Evolutionary conservation across 2,888 invertebrate genomes (phyloP), one percentile per base, ranked within the genome.

Genomic region (Melitaea athalia): DNA sequence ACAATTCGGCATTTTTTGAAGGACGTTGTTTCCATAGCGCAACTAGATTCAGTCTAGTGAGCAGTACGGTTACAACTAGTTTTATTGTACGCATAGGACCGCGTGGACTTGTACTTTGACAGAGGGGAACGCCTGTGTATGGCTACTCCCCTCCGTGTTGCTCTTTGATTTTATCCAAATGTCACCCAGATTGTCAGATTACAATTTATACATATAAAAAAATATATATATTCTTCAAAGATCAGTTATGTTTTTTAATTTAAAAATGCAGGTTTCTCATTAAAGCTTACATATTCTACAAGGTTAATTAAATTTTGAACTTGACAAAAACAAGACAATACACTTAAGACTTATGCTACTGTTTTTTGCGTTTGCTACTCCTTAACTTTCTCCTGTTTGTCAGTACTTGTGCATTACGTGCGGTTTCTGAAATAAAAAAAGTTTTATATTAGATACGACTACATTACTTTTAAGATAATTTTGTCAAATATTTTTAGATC

Each of bases 301-400:
- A 62, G 63, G n/a, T 50, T 52, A 52, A 52, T 55, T 17, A 55
- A 33, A 55, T 55, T 68, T 68, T 55, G 45, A 66, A 61, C 55
- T 66, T 45, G 17, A 66, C 38, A 38, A 55, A 55, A 38, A 45
- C 47, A 55, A 68, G 49, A 38, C 42, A 47, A 11, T 38, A 33
- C n/a, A 24, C 47, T 62, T 15, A 57, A 14, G 11, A 12, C 31
- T 8, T 67, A 43, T 63, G 15, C 78, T 74, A 79, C 62, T 80
- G 69, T 65, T 82, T 84, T 71, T 81, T 82, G 62, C 88, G 86
- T 69, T 81, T 85, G 74, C 87, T 86, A 75, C 91, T 91, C 59
- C 91, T 81, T 53, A 91, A 74, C 31, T 82, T 72, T 69, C 86
- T 79, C 68, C 88, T 82, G 72, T 87, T 88, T 38, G 72, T 80